Evolutionary conservation across 2,797 vertebrate genomes (phyloP), one percentile per base, ranked within the genome.

Genomic region (Paguma larvata): DNA sequence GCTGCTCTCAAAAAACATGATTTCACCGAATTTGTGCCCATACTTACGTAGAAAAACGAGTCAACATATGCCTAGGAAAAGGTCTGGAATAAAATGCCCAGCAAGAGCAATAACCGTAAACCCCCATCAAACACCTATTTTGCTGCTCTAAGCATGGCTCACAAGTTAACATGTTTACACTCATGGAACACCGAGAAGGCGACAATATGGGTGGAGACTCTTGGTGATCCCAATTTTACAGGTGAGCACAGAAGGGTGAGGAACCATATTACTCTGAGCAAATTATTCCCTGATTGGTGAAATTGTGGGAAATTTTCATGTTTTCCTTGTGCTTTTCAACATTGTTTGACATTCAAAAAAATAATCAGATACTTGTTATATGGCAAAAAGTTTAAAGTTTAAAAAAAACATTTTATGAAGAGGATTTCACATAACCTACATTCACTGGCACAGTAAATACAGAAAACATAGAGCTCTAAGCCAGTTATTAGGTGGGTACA

Each of bases 371-470:
- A 75, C 83, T 87, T 25, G 3, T 48, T 38, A 4, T 32, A 23
- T 82, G 48, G 83, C 23, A 59, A 80, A 87, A 84, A 78, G 16
- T 23, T 88, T 65, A 70, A 46, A 89, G 46, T 90, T 97, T 72
- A 79, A 93, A 94, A 96, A 96, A 59, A 14, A 83, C 56, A 89
- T 91, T 89, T 80, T 12, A 67, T 85, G 77, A 87, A 93, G 48
- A 87, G 72, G 44, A 77, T 77, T 73, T 86, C 15, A 34, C 41
- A 3, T n/a, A 84, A 53, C 4, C 68, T 21, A 83, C 7, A 78
- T 48, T 89, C 41, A 51, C 12, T 46, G 34, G 51, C 21, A 72
- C 4, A 75, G 38, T 30, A 48, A 85, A 94, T 7, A 85, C 0
- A 79, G 38, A 85, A 83, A 80, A 70, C 16, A 38, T 0, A 87